These are phyloP conservation scores for Colinus virginianus DNA, from an alignment of 2,113 vertebrate species.

Conservation along the genomic window DNA sequence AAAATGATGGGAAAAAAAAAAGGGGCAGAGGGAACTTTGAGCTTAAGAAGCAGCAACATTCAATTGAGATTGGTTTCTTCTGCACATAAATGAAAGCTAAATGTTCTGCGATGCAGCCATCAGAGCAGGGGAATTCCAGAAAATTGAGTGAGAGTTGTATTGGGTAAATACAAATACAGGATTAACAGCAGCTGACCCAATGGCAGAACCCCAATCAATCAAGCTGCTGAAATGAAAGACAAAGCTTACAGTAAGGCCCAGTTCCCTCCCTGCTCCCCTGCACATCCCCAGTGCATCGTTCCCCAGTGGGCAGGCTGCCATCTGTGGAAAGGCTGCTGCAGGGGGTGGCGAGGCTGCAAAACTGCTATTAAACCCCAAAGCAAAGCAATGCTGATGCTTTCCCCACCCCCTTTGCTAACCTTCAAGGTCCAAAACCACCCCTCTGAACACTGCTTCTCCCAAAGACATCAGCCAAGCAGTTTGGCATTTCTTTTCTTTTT, in stretches of 20 bases:
- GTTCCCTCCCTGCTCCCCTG: background rate
- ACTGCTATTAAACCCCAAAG: constrained; percentile 9
- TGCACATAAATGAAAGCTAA: constrained; percentile 8
- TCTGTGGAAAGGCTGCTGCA: background rate
- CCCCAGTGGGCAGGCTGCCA: background rate
- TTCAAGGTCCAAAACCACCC: constrained; percentile 3
- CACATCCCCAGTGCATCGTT: background rate
- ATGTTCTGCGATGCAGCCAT: background rate
- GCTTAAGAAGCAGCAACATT: background rate
- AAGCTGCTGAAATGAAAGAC: background rate
- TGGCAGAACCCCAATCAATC: background rate
- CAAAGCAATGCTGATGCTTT: background rate
- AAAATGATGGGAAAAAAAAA: constrained; percentile 25
- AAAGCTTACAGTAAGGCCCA: background rate
- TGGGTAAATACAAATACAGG: constrained; percentile 28
- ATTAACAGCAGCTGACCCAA: constrained; percentile 26
- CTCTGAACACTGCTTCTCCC: constrained; percentile 5
- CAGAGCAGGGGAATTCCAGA: constrained; percentile 20
- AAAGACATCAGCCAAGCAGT: background rate
- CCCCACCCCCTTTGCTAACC: background rate
- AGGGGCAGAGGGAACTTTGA: background rate
- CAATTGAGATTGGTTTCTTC: constrained; percentile 5
- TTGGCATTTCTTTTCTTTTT: background rate
- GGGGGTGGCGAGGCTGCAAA: fast-evolving
- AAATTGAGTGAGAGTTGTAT: background rate